Conservation (phyloP, 2,797 vertebrate species). For the Channa striata region DNA sequence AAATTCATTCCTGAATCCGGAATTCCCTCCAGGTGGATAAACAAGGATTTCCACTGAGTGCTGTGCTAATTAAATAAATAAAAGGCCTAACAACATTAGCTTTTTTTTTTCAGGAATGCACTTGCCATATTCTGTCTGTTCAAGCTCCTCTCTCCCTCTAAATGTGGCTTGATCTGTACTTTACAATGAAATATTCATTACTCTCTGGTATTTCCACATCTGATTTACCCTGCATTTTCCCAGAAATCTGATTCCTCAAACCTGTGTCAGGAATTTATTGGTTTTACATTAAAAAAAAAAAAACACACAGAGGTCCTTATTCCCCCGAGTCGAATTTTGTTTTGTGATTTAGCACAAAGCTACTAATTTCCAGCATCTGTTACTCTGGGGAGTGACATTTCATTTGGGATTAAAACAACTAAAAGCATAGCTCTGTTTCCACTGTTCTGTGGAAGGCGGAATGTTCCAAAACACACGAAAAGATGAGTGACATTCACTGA, state of each 20-base stretch:
- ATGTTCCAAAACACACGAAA: constrained; percentile 2
- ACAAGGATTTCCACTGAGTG: constrained; percentile 71
- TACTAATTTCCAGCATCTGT: constrained; percentile 57
- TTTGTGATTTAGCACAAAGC: constrained; percentile 62
- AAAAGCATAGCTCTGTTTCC: constrained; percentile 43
- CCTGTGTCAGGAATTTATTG: constrained; percentile 64
- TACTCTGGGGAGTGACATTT: constrained; percentile 55
- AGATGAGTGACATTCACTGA: not conserved
- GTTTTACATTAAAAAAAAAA: constrained; percentile 61
- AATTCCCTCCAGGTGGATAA: constrained; percentile 74
- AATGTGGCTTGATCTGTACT: constrained; percentile 59
- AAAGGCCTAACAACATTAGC: constrained; percentile 64
- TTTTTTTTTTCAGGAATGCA: constrained; percentile 43
- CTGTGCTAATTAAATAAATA: constrained; percentile 75
- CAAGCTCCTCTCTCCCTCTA: constrained; percentile 38
- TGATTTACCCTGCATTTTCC: constrained; percentile 55
- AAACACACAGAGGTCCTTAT: constrained; percentile 32
- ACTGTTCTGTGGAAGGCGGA: constrained; percentile 45
- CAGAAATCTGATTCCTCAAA: constrained; percentile 68
- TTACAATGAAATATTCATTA: constrained; percentile 79
- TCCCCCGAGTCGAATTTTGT: constrained; percentile 53
- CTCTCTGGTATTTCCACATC: constrained; percentile 67
- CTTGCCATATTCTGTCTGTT: constrained; percentile 23
- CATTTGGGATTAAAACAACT: constrained; percentile 43
- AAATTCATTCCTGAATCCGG: constrained; percentile 66